A percentile compares a stretch with the other conserved stretches of the same genome.
phyloP scores from a whole-genome alignment of 2,797 vertebrate species.

The Sebastes steindachneri region DNA sequence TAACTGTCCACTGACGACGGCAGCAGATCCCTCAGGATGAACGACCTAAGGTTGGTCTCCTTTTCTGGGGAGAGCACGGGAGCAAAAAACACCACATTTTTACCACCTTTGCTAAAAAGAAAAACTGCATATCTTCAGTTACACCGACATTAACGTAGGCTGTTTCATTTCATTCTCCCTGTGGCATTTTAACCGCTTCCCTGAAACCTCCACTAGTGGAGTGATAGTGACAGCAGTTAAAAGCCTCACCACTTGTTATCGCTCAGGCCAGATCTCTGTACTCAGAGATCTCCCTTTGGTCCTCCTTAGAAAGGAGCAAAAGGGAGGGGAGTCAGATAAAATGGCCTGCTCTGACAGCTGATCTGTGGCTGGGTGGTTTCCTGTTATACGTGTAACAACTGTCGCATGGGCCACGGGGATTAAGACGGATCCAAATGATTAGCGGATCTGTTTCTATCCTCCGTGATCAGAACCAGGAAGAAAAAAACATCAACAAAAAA shows the following conservation, averaged over 20 bases:
- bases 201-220: slow-evolving; percentile 47
- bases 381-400: slow-evolving; percentile 58
- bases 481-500: slow-evolving; percentile 20
- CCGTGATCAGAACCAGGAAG: slow-evolving; percentile 51
- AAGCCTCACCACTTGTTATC: slow-evolving; percentile 70
- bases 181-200: slow-evolving; percentile 57
- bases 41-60: slow-evolving; percentile 95
- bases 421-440: slow-evolving; percentile 67
- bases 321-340: slow-evolving; percentile 65
- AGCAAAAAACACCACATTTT: slow-evolving; percentile 4
- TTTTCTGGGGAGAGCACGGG: slow-evolving; percentile 86
- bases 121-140: slow-evolving; percentile 15
- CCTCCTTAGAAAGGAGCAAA: slow-evolving; percentile 60
- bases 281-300: slow-evolving; percentile 40
- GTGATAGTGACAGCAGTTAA: slow-evolving; percentile 62
- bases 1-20: slow-evolving; percentile 93
- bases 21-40: slow-evolving; percentile 93
- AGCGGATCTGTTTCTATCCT: slow-evolving; percentile 53
- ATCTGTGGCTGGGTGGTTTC: slow-evolving; percentile 65
- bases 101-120: slow-evolving; percentile 10
- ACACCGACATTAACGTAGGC: slow-evolving; percentile 27
- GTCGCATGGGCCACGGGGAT: slow-evolving; percentile 57
- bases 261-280: slow-evolving; percentile 61
- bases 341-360: slow-evolving; percentile 70
- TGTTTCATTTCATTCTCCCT: slow-evolving; percentile 47